phyloP scores from a whole-genome alignment of 2,113 vertebrate species.

The Solea senegalensis region DNA sequence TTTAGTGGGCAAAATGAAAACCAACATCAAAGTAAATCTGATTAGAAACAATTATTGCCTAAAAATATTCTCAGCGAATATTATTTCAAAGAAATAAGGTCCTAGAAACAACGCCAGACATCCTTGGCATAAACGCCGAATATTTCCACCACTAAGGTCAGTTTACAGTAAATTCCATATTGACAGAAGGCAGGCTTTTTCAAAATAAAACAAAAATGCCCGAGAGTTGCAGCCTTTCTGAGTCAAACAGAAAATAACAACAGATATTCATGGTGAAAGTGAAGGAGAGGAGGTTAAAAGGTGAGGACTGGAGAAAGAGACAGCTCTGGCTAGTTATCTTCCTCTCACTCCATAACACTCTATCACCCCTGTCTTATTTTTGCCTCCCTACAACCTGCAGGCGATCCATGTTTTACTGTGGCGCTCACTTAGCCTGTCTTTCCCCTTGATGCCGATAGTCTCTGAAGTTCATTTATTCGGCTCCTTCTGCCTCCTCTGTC shows the following conservation, averaged over 20 bases:
- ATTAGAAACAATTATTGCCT: background rate
- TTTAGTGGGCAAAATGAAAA: background rate
- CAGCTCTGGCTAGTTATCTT: constrained; percentile 42
- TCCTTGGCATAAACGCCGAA: background rate
- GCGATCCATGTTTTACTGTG: constrained; percentile 21
- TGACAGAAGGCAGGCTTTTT: background rate
- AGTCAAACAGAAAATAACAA: background rate
- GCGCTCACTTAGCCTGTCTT: constrained; percentile 30
- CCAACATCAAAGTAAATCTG: background rate
- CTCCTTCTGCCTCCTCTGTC: constrained; percentile 34
- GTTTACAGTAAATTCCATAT: background rate
- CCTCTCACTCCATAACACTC: constrained; percentile 36
- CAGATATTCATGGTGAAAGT: background rate
- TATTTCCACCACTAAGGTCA: background rate
- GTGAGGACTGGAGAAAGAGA: constrained; percentile 37
- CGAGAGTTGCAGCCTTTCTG: background rate
- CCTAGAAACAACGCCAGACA: background rate
- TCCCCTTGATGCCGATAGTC: constrained; percentile 22
- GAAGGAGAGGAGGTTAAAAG: constrained; percentile 36
- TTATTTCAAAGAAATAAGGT: too few species aligned
- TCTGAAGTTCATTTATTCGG: constrained; percentile 66
- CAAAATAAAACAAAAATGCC: too few species aligned
- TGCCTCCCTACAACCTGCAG: constrained; percentile 47
- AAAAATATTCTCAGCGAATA: too few species aligned
- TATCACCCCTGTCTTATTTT: constrained; percentile 51